Percentiles rank a stretch among this genome's conserved stretches.
These are phyloP conservation scores for Podarcis muralis DNA, from an alignment of 2,113 vertebrate genomes.

Conservation along the genomic window DNA sequence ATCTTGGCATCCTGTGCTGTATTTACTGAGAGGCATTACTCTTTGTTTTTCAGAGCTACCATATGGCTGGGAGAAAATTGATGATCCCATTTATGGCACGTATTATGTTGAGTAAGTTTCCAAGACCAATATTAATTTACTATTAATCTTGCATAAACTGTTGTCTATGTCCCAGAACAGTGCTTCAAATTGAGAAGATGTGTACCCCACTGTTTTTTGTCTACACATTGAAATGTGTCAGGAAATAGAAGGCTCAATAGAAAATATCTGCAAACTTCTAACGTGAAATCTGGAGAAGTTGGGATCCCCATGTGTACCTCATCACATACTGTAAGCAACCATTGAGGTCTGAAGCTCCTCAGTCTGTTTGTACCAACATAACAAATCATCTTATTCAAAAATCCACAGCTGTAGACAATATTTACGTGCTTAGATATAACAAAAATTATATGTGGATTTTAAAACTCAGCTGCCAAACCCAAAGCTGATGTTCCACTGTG, in stretches of 20 bases:
- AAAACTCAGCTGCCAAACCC: neutral
- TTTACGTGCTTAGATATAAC: neutral
- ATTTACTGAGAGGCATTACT: conserved; percentile 71
- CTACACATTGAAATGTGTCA: conserved; percentile 40
- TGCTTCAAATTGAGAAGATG: conserved; percentile 35
- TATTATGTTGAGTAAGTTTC: conserved; percentile 99
- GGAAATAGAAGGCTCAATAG: conserved; percentile 27
- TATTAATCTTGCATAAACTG: conserved; percentile 63
- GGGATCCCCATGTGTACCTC: no score
- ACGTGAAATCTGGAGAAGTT: neutral
- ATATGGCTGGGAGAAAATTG: conserved; percentile 99
- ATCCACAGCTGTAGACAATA: neutral
- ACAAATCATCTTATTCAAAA: neutral
- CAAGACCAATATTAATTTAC: conserved; percentile 76
- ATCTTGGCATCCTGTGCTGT: conserved; percentile 57
- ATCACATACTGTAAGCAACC: neutral
- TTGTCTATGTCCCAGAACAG: conserved; percentile 49
- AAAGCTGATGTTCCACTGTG: neutral
- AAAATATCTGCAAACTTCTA: conserved; percentile 13
- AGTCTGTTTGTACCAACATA: neutral
- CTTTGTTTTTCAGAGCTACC: conserved; percentile 94
- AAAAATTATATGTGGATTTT: neutral
- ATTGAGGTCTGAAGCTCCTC: neutral
- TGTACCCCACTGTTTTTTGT: conserved; percentile 25
- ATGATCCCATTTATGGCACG: conserved; percentile 99